Conservation (phyloP, 2,888 invertebrate genomes). For the Deroplatys truncata region DNA sequence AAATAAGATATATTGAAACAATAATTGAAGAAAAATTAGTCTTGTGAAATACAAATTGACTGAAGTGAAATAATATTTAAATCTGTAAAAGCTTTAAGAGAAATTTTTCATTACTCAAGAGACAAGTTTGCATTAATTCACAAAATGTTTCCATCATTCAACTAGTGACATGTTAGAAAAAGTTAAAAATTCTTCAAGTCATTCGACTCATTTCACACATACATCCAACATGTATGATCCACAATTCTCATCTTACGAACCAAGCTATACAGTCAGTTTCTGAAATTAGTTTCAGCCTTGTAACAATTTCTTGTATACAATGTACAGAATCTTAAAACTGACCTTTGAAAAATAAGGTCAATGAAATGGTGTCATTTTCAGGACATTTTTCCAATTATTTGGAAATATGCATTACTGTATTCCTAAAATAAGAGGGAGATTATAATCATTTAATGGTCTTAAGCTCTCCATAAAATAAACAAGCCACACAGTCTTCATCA, state of each 20-base stretch:
- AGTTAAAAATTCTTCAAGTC: not conserved
- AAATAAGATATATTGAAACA: not conserved
- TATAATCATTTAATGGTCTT: not conserved
- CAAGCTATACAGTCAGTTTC: not conserved
- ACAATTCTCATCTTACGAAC: not conserved
- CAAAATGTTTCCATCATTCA: not conserved
- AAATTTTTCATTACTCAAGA: not conserved
- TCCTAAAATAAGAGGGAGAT: not conserved
- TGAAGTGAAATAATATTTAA: no score
- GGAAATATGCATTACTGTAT: not conserved
- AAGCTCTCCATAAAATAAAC: not conserved
- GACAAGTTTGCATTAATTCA: not conserved
- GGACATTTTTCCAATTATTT: not conserved
- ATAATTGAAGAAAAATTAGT: not conserved
- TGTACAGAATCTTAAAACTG: not conserved
- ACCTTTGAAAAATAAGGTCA: not conserved
- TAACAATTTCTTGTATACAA: not conserved
- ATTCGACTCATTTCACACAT: not conserved
- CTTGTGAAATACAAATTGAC: no score
- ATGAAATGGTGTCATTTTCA: not conserved
- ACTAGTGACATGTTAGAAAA: not conserved
- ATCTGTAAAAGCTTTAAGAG: not conserved
- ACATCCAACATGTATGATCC: not conserved
- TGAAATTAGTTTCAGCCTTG: not conserved
- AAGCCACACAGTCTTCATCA: not conserved